These are phyloP conservation scores for Papilio polyxenes DNA, from an alignment of 1,140 invertebrate species.

Conservation along the genomic window DNA sequence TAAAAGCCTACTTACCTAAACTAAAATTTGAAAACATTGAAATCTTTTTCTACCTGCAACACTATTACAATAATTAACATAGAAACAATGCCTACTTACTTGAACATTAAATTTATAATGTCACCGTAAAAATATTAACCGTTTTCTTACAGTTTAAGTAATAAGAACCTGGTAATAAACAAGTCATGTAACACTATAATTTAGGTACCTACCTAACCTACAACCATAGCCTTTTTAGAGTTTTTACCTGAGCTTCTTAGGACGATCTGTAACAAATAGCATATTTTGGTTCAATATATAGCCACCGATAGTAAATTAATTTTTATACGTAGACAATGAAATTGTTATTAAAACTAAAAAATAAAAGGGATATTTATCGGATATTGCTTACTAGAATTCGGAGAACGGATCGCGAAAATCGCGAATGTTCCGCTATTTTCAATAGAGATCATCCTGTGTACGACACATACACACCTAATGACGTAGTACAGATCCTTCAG, in stretches of 20 bases:
- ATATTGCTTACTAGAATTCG: background rate
- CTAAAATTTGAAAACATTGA: too few relatives aligned
- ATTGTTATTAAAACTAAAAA: background rate
- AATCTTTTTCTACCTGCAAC: too few relatives aligned
- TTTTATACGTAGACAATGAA: background rate
- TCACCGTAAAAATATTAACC: too few relatives aligned
- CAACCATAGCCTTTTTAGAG: background rate
- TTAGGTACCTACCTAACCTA: too few relatives aligned
- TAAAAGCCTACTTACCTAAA: too few relatives aligned
- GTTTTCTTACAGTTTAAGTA: too few relatives aligned
- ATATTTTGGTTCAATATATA: background rate
- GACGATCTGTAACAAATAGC: background rate
- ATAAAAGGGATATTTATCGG: background rate
- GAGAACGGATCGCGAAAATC: background rate
- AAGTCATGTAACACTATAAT: too few relatives aligned
- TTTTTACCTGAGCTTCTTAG: background rate
- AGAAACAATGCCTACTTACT: too few relatives aligned
- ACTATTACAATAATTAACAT: too few relatives aligned
- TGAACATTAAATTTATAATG: too few relatives aligned
- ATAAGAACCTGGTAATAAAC: too few relatives aligned
- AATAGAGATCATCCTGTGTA: background rate
- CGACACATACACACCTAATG: background rate
- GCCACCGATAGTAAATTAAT: background rate
- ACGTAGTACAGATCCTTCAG: background rate
- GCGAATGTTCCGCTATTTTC: too few relatives aligned